Percentiles rank a stretch among this genome's conserved stretches.
Evolutionary conservation across 2,888 invertebrate genomes (phyloP).

Genomic region (Drosophila sordidapex): DNA sequence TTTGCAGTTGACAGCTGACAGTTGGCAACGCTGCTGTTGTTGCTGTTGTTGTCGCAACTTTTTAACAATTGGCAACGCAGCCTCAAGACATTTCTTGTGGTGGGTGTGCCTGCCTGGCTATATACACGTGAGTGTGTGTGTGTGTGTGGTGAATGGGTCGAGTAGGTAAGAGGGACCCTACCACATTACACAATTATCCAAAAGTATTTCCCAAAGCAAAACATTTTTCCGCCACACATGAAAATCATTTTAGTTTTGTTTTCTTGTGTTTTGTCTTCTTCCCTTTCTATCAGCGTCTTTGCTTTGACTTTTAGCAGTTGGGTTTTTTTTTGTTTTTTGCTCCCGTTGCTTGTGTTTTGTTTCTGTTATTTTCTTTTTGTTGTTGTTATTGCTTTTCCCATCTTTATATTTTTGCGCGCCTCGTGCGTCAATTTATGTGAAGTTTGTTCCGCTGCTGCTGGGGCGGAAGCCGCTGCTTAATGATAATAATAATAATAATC

Average conservation of each 20-base stretch:
- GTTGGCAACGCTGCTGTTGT: constrained; percentile 19
- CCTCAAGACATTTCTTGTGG: constrained; percentile 17
- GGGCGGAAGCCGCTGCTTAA: constrained; percentile 67
- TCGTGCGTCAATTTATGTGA: constrained; percentile 69
- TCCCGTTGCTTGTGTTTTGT: constrained; percentile 46
- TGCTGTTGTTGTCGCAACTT: constrained; percentile 22
- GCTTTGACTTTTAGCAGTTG: constrained; percentile 10
- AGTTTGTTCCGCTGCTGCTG: constrained; percentile 28
- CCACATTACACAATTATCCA: constrained; percentile 68
- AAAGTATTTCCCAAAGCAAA: constrained; percentile 53
- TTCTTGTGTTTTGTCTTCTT: constrained; percentile 14
- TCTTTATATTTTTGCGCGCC: constrained; percentile 58
- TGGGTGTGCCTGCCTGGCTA: not conserved
- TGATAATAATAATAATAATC: constrained; percentile 55
- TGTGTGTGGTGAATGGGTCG: not conserved
- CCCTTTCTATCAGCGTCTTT: constrained; percentile 7
- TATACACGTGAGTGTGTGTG: not conserved
- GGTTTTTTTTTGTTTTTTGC: constrained; percentile 16
- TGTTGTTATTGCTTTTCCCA: constrained; percentile 49
- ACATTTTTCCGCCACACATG: constrained; percentile 57
- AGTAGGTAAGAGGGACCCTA: constrained; percentile 14
- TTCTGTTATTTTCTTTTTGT: constrained; percentile 27
- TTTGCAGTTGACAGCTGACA: constrained; percentile 51
- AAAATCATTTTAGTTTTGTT: constrained; percentile 65
- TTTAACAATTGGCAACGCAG: constrained; percentile 42